Base-by-base conservation (phyloP, 2,888 invertebrate genomes). In the Volucella bombylans region DNA sequence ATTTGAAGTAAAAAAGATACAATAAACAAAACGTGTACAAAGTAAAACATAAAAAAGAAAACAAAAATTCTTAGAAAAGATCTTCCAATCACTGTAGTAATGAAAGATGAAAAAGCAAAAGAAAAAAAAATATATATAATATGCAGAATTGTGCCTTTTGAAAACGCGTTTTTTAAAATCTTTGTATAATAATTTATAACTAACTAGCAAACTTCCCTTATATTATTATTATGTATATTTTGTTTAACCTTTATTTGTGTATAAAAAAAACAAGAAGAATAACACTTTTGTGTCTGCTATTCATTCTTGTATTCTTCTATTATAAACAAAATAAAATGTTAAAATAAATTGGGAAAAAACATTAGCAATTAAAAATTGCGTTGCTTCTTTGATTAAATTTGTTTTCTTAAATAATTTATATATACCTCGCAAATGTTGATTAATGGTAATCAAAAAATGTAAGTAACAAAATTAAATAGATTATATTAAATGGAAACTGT, bases 71-170 rank as follows among this genome's bases (percentile, higher is more conserved):
- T 67, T 23, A 45, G 62, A 64, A 62, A 74, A 31, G 73, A 55
- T 83, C 82, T 83, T 83, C 82, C 82, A 83, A 74, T 38, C 41
- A 59, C 31, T 52, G 39, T 59, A 62, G n/a, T 41, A 67, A 52
- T 12, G 15, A 76, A 38, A 15, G 41, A 61, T 3, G 47, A 72
- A 61, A 10, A 49, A 59, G 18, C 31, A 43, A 68, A 57, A 41
- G 11, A 12, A 54, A 54, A 57, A 71, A 45, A 69, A 52, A 52
- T n/a, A 45, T 52, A 12, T 14, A 15, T 38, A 50, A 50, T 38
- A 68, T 72, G 72, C 76, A 81, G 81, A 82, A 85, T 77, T 85
- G 85, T 85, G 85, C 85, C 85, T 85, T 85, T 85, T 85, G 80
- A 85, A 80, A 77, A 76, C 67, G 68, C 81, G 72, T 81, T 77